Base-by-base conservation (phyloP, 2,113 vertebrate genomes). In the Elanoides forficatus region DNA sequence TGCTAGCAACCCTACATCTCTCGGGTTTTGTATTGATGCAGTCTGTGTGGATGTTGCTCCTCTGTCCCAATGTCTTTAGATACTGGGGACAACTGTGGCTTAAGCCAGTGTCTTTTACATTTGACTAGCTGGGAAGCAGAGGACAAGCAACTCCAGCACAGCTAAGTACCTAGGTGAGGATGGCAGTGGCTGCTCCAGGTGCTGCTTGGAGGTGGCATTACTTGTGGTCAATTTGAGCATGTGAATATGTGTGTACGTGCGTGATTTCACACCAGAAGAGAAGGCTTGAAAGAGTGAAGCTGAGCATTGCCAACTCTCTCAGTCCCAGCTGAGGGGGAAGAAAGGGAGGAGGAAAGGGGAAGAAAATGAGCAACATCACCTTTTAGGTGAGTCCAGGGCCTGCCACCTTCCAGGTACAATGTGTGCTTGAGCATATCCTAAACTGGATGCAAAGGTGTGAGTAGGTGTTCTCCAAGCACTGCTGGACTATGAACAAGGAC, bases 201-300 rank as follows among this genome's bases (percentile, higher is more conserved):
- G 72, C 63, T 22, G 15, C 48, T 70, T 60, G 50, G n/a, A 89
- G 42, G 13, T 62, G 14, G 13, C 13, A 5, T 62, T n/a, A 23
- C 25, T 81, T 60, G 32, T 17, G 32, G 25, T 34, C 8, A 0
- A 25, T 73, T 63, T 68, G 74, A 90, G 53, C 11, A 5, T 3
- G 10, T 19, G 6, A 81, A 38, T 43, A 26, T 4, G 4, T 4
- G 3, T 19, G 11, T 34, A 25, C 1, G 0, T 9, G 11, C 5
- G 1, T 32, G 43, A 48, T 78, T 78, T 55, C 66, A 72, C 25
- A 81, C 11, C 9, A 2, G 10, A 84, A 80, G 21, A 86, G 23
- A n/a, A 72, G 26, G 30, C n/a, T 79, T 75, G 48, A 67, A 75
- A 53, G 27, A 48, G 34, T 7, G 23, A 45, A 67, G 23, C 13